Percentiles rank a stretch among this genome's conserved stretches.
These are phyloP conservation scores for Cydia fagiglandana DNA, from an alignment of 1,140 invertebrate species.

Conservation along the genomic window DNA sequence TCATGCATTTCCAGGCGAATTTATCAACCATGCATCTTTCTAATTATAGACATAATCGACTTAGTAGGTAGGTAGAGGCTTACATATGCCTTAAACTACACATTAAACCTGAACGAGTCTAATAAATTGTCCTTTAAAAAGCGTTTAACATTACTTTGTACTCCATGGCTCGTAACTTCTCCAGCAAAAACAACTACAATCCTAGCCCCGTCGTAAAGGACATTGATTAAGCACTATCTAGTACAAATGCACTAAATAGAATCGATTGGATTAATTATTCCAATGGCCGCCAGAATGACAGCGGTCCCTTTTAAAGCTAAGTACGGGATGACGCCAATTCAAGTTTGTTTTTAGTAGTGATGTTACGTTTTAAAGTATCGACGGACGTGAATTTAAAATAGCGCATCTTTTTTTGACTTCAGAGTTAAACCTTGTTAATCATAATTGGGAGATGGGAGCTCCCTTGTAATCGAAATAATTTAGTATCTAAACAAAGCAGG, in stretches of 20 bases:
- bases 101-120: constrained; percentile 36
- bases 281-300: constrained; percentile 58
- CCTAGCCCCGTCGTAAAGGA: constrained; percentile 39
- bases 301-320: constrained; percentile 55
- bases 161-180: constrained; percentile 19
- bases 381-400: background rate
- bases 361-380: constrained; percentile 11
- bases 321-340: constrained; percentile 52
- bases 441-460: too few species aligned
- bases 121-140: background rate
- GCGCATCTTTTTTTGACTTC: background rate
- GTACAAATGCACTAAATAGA: constrained; percentile 44
- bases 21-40: too few species aligned
- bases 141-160: constrained; percentile 16
- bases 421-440: background rate
- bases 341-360: constrained; percentile 60
- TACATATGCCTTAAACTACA: background rate
- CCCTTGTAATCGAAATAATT: too few species aligned
- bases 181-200: constrained; percentile 40
- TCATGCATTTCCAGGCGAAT: too few species aligned
- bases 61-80: too few species aligned
- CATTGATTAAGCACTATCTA: constrained; percentile 69
- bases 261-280: constrained; percentile 66
- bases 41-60: background rate
- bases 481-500: too few species aligned